Percentiles rank a stretch among this genome's conserved stretches.
Conservation (phyloP, 1,140 invertebrate species). For the Bombus fervidus region DNA sequence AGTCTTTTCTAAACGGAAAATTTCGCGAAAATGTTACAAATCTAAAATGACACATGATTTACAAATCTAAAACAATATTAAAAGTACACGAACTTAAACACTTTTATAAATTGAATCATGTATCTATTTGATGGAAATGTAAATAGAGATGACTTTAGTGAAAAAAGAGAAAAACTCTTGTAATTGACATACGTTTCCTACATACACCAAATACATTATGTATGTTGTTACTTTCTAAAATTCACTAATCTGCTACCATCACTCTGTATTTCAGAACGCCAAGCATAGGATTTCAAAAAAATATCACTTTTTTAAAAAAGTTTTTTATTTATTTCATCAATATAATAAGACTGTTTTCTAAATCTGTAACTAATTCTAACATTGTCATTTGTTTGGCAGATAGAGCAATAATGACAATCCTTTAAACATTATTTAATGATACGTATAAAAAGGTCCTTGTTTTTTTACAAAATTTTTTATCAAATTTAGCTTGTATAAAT, state of each 20-base stretch:
- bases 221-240: constrained; percentile 5
- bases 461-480: constrained; percentile 49
- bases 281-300: constrained; percentile 36
- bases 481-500: constrained; percentile 48
- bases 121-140: constrained; percentile 14
- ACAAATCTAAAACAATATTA: neutral
- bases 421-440: constrained; percentile 45
- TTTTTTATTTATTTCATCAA: constrained; percentile 58
- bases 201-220: neutral
- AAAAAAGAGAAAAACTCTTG: constrained; percentile 12
- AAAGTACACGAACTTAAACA: neutral
- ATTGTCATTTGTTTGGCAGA: constrained; percentile 53
- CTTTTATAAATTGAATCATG: constrained; percentile 32
- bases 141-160: constrained; percentile 36
- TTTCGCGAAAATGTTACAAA: neutral
- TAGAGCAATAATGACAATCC: constrained; percentile 41
- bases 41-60: neutral
- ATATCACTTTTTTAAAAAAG: constrained; percentile 34
- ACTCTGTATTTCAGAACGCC: constrained; percentile 1
- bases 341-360: constrained; percentile 57
- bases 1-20: neutral
- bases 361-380: constrained; percentile 47
- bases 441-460: constrained; percentile 28
- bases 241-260: neutral
- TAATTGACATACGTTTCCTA: constrained; percentile 12